Evolutionary conservation across 1,140 invertebrate species (phyloP).

Genomic region (Zaprionus capensis): DNA sequence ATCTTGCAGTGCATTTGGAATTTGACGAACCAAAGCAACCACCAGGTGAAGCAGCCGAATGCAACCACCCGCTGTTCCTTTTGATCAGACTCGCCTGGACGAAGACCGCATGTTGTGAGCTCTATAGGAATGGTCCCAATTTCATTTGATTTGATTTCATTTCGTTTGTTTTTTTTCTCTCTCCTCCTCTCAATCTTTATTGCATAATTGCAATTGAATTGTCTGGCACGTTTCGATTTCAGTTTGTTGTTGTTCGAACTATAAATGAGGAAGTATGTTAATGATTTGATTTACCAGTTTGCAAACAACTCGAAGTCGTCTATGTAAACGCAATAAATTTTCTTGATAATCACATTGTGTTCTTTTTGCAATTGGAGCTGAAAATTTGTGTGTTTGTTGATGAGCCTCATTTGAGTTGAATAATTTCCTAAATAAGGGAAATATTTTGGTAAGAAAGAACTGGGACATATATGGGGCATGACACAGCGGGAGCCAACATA

Average conservation of each 20-base stretch:
- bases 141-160: slow-evolving; percentile 17
- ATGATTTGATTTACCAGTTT: slow-evolving; percentile 40
- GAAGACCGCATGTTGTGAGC: slow-evolving; percentile 41
- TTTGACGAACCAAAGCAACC: slow-evolving; percentile 17
- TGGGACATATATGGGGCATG: slow-evolving; percentile 23
- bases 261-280: slow-evolving; percentile 37
- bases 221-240: slow-evolving; percentile 54
- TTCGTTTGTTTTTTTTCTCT: slow-evolving; percentile 11
- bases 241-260: slow-evolving; percentile 24
- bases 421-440: slow-evolving; percentile 25
- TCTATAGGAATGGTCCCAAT: slow-evolving; percentile 16
- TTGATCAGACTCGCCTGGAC: slow-evolving; percentile 40
- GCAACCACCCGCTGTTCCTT: slow-evolving; percentile 47
- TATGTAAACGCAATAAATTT: slow-evolving; percentile 20
- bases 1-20: slow-evolving; percentile 32
- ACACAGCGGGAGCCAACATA: slow-evolving; percentile 24
- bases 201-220: slow-evolving; percentile 62
- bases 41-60: not conserved
- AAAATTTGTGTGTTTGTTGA: slow-evolving; percentile 30
- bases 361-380: slow-evolving; percentile 36
- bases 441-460: slow-evolving; percentile 2
- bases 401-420: slow-evolving; percentile 43
- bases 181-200: slow-evolving; percentile 26
- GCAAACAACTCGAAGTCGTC: slow-evolving; percentile 19
- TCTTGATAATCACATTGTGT: slow-evolving; percentile 40